These are phyloP conservation scores for Drosophila santomea DNA, from an alignment of 1,140 invertebrate species.

Conservation along the genomic window DNA sequence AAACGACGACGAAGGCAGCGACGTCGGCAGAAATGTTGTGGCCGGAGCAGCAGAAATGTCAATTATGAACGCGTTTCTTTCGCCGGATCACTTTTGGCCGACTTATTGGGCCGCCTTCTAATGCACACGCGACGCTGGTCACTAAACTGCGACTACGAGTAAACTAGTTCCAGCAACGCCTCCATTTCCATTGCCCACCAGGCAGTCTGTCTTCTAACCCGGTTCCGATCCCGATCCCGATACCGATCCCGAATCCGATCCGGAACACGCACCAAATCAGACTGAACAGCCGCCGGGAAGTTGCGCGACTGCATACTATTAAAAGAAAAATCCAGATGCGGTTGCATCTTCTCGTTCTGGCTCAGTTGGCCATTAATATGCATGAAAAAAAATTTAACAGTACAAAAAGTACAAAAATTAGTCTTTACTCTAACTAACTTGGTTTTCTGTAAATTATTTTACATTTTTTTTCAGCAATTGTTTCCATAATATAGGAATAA, in stretches of 20 bases:
- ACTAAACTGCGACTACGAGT: conserved; percentile 5
- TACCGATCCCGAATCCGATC: conserved; percentile 32
- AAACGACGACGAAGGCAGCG: conserved; percentile 28
- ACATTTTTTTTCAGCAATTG: no score
- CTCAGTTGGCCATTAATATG: conserved; percentile 20
- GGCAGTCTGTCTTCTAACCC: conserved; percentile 19
- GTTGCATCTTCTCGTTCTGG: conserved; percentile 35
- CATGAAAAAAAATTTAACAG: conserved; percentile 9
- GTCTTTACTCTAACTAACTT: no score
- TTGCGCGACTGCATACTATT: conserved; percentile 39
- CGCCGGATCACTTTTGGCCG: conserved; percentile 52
- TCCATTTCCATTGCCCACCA: conserved; percentile 33
- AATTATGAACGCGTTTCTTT: conserved; percentile 64
- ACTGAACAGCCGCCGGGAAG: conserved; percentile 40
- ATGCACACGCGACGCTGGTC: conserved; percentile 41
- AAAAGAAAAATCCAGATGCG: conserved; percentile 49
- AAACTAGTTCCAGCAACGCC: conserved; percentile 71
- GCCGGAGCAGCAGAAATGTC: conserved; percentile 59
- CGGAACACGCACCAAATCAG: conserved; percentile 31
- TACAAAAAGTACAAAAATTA: background rate
- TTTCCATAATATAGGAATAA: no score
- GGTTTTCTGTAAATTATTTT: no score
- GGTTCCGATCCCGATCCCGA: conserved; percentile 9
- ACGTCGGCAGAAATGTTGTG: conserved; percentile 31
- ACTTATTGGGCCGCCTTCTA: conserved; percentile 57